Conservation (phyloP, 2,888 invertebrate genomes). For the Liopterus haemorrhoidalis region DNA sequence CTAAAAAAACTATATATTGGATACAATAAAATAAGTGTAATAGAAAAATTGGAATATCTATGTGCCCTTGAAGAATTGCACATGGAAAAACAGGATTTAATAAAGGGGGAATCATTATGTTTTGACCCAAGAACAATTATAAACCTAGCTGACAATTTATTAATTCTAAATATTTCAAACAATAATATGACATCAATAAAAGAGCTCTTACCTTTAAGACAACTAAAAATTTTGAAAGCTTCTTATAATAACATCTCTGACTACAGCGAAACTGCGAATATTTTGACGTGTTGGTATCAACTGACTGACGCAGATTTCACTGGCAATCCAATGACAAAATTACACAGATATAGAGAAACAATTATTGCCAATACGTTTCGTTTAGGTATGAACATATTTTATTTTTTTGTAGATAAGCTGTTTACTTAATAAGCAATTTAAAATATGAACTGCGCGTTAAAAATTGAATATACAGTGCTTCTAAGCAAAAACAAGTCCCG, state of each 20-base stretch:
- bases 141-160: conserved; percentile 54
- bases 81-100: conserved; percentile 59
- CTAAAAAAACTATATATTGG: conserved; percentile 73
- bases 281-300: conserved; percentile 51
- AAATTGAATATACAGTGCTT: no score
- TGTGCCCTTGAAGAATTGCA: conserved; percentile 59
- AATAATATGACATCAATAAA: conserved; percentile 55
- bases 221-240: conserved; percentile 52
- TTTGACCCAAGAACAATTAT: conserved; percentile 61
- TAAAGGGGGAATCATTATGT: conserved; percentile 53
- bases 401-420: conserved; percentile 4
- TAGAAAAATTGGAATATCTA: conserved; percentile 62
- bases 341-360: conserved; percentile 61
- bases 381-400: conserved; percentile 48
- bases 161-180: conserved; percentile 57
- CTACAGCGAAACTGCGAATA: conserved; percentile 50
- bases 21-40: conserved; percentile 60
- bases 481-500: no score
- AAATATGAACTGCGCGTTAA: no score
- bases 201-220: conserved; percentile 50
- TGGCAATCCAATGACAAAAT: conserved; percentile 59
- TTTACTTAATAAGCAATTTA: no score
- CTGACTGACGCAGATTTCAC: conserved; percentile 54
- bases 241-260: conserved; percentile 55
- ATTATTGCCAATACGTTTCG: conserved; percentile 57